Percentiles rank a stretch among this genome's conserved stretches.
phyloP scores from a whole-genome alignment of 2,797 vertebrate genomes.

The Poeciliopsis infans region DNA sequence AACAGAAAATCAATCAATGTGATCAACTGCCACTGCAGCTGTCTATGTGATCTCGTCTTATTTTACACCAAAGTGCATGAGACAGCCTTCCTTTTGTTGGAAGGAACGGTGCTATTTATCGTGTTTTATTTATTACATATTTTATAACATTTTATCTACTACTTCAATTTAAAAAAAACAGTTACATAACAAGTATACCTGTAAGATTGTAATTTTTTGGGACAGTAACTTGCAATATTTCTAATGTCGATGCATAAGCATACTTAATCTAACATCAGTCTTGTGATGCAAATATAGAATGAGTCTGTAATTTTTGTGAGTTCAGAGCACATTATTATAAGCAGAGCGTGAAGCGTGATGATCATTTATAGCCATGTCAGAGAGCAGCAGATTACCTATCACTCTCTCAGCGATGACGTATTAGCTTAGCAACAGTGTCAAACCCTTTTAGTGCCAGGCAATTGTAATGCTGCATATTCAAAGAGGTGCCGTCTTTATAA shows the following conservation, averaged over 20 bases:
- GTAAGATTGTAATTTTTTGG: not conserved
- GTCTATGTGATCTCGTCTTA: slow-evolving; percentile 34
- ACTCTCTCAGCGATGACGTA: slow-evolving; percentile 65
- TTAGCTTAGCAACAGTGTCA: slow-evolving; percentile 75
- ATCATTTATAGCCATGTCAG: slow-evolving; percentile 54
- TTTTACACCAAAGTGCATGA: not conserved
- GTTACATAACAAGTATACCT: too few species aligned
- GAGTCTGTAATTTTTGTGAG: slow-evolving; percentile 53
- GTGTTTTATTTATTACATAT: not conserved
- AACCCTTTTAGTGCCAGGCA: slow-evolving; percentile 58
- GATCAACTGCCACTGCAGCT: slow-evolving; percentile 25
- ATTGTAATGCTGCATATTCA: slow-evolving; percentile 31
- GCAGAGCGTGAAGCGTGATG: slow-evolving; percentile 54
- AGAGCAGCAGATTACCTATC: slow-evolving; percentile 66
- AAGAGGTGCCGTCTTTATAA: slow-evolving; percentile 30
- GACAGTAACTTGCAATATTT: not conserved
- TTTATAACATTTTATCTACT: too few species aligned
- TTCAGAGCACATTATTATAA: slow-evolving; percentile 67
- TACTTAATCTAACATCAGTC: slow-evolving; percentile 6
- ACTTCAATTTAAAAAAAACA: too few species aligned
- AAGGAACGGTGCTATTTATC: not conserved
- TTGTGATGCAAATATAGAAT: slow-evolving; percentile 53
- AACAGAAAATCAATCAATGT: slow-evolving; percentile 47
- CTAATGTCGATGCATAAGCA: slow-evolving; percentile 16
- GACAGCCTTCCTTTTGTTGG: not conserved